Conservation (phyloP, 2,888 invertebrate genomes). For the Dryobotodes eremita region DNA sequence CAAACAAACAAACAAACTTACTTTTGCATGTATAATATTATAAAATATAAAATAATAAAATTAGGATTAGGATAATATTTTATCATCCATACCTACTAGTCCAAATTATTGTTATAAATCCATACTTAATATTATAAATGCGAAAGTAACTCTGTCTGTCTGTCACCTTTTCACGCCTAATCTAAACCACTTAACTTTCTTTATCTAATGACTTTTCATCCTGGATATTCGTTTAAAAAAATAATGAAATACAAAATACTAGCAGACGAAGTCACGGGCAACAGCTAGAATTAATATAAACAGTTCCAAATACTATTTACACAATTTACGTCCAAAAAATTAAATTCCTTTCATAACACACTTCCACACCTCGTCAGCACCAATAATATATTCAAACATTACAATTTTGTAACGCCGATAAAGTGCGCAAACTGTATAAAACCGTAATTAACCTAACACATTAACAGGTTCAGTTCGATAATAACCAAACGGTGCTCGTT, state of each 20-base stretch:
- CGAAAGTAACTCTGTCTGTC: too few relatives aligned
- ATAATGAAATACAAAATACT: not conserved
- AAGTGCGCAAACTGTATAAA: slow-evolving; percentile 32
- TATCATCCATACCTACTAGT: too few relatives aligned
- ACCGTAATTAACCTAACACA: slow-evolving; percentile 46
- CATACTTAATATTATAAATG: too few relatives aligned
- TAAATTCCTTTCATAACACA: slow-evolving; percentile 29
- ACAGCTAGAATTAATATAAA: not conserved
- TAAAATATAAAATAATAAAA: too few relatives aligned
- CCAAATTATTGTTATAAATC: too few relatives aligned
- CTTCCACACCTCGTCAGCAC: slow-evolving; percentile 31
- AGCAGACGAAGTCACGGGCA: not conserved
- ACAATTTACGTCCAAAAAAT: not conserved
- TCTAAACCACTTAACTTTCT: too few relatives aligned
- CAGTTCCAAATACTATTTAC: not conserved
- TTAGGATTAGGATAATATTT: too few relatives aligned
- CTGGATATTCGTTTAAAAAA: not conserved
- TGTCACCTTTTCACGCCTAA: too few relatives aligned
- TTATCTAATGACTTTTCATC: too few relatives aligned
- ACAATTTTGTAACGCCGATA: slow-evolving; percentile 43
- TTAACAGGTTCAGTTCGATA: slow-evolving; percentile 43
- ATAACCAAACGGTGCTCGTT: slow-evolving; percentile 39
- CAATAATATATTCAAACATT: slow-evolving; percentile 51
- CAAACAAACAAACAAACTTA: too few relatives aligned
- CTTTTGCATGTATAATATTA: too few relatives aligned